Evolutionary conservation across 2,113 vertebrate genomes (phyloP).

Genomic region (Bungarus multicinctus): DNA sequence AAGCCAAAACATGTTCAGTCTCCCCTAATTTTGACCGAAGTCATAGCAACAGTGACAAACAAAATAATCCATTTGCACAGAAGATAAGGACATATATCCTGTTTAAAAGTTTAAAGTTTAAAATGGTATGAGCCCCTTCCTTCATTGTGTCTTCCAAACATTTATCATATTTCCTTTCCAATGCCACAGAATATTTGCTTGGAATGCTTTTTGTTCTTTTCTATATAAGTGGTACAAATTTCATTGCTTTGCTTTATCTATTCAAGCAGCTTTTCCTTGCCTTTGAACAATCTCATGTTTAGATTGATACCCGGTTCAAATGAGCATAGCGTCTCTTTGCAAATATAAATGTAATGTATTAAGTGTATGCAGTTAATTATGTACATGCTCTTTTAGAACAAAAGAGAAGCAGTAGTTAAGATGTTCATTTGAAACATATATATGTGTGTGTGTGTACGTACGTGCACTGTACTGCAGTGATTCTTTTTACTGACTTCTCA

Average conservation of each 20-base stretch:
- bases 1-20: background rate
- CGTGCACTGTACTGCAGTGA: background rate
- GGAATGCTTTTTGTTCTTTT: background rate
- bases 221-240: background rate
- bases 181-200: background rate
- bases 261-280: background rate
- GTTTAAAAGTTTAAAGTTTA: background rate
- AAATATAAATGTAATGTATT: background rate
- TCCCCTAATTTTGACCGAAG: background rate
- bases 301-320: background rate
- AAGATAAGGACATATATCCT: fast-evolving
- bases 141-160: background rate
- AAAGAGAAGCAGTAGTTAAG: background rate
- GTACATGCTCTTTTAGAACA: background rate
- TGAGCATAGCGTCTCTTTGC: background rate
- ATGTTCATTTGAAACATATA: too few species aligned
- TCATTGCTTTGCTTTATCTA: conserved; percentile 24
- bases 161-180: background rate
- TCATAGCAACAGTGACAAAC: conserved; percentile 9
- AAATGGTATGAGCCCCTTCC: fast-evolving
- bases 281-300: background rate
- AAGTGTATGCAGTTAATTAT: background rate
- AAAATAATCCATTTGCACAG: background rate
- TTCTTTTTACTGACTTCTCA: too few species aligned
- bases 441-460: too few species aligned